Conservation (phyloP, 2,797 vertebrate species). For the Mycteria americana region DNA sequence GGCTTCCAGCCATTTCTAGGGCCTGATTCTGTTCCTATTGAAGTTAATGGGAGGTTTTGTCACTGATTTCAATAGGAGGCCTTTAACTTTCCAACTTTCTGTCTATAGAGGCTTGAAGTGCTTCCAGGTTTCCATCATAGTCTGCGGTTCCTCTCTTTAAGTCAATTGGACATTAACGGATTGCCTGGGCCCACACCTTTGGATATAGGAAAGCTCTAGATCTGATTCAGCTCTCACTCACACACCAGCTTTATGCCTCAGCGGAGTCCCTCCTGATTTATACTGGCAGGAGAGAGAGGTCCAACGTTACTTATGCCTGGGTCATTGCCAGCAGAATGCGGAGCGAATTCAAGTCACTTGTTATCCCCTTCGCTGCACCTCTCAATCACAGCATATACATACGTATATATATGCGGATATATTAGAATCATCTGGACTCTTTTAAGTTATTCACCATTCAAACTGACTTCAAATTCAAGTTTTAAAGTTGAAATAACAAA, state of each 20-base stretch:
- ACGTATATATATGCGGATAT: not conserved
- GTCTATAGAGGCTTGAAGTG: slow-evolving; percentile 33
- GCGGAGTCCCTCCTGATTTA: slow-evolving; percentile 40
- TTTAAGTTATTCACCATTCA: slow-evolving; percentile 30
- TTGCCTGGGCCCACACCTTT: slow-evolving; percentile 52
- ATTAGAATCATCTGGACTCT: slow-evolving; percentile 49
- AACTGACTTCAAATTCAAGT: slow-evolving; percentile 35
- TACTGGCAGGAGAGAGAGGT: slow-evolving; percentile 4
- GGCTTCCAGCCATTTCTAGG: slow-evolving; percentile 6
- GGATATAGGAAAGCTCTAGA: slow-evolving; percentile 22
- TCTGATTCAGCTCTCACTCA: slow-evolving; percentile 36
- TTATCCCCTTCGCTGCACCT: slow-evolving; percentile 46
- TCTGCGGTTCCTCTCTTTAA: slow-evolving; percentile 38
- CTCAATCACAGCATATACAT: not conserved
- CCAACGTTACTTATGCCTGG: slow-evolving; percentile 37
- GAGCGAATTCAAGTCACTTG: slow-evolving; percentile 55
- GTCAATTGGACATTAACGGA: slow-evolving; percentile 32
- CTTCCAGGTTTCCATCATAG: slow-evolving; percentile 59
- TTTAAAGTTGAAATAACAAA: slow-evolving; percentile 67
- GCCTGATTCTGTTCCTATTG: slow-evolving; percentile 10
- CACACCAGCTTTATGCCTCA: slow-evolving; percentile 4
- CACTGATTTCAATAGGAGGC: slow-evolving; percentile 29
- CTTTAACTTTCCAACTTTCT: slow-evolving; percentile 39
- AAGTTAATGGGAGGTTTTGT: slow-evolving; percentile 33
- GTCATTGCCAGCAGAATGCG: not conserved